A percentile compares a stretch with the other conserved stretches of the same genome.
Conservation (phyloP, 1,140 invertebrate species). For the Sminthurides bifidus region DNA sequence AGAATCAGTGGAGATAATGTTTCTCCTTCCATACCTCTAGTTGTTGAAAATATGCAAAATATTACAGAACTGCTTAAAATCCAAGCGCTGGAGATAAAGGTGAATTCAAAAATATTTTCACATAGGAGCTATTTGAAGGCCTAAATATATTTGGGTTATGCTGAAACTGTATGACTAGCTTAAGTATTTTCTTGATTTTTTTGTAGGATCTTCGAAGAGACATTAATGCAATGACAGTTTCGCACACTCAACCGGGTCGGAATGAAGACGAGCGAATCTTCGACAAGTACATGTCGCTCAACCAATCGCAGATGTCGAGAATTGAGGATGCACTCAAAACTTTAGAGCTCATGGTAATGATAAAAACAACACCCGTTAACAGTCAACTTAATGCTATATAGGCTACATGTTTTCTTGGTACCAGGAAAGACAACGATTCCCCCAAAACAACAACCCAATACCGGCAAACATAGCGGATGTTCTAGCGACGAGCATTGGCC, state of each 20-base stretch:
- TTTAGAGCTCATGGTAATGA: conserved; percentile 8
- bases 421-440: conserved; percentile 1
- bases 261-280: conserved; percentile 4
- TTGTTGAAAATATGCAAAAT: conserved; percentile 22
- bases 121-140: background rate
- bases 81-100: conserved; percentile 25
- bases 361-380: background rate
- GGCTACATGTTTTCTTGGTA: background rate
- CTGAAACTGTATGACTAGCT: background rate
- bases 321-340: conserved; percentile 11
- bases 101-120: background rate
- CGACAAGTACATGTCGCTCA: conserved; percentile 13
- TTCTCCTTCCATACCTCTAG: conserved; percentile 12
- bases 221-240: conserved; percentile 16
- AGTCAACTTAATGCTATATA: background rate
- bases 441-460: conserved; percentile 7
- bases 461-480: conserved; percentile 26
- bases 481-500: conserved; percentile 21
- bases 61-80: conserved; percentile 28
- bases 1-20: background rate
- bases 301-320: conserved; percentile 1
- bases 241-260: background rate
- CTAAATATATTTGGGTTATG: too few relatives aligned
- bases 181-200: background rate
- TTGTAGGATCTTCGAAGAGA: conserved; percentile 25